Evolutionary conservation across 2,888 invertebrate genomes (phyloP).

Genomic region (Drosophila melanocephala): DNA sequence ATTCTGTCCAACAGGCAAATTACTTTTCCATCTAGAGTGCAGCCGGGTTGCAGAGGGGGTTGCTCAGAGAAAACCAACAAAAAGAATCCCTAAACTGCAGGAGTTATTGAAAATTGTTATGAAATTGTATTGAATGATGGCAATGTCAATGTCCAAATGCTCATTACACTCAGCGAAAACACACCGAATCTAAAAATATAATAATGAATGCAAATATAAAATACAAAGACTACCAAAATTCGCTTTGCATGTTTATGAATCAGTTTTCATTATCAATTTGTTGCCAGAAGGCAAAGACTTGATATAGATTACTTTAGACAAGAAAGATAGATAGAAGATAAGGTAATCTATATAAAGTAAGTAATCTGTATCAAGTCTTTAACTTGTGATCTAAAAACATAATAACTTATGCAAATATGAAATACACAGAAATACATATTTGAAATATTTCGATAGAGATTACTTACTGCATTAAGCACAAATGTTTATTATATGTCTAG

Average conservation of each 20-base stretch:
- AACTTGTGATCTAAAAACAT: not conserved
- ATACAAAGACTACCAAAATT: not conserved
- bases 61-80: constrained; percentile 28
- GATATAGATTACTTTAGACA: not conserved
- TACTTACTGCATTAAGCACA: not conserved
- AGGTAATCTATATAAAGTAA: no score
- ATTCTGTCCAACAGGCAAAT: constrained; percentile 51
- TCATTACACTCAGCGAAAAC: constrained; percentile 37
- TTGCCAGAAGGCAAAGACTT: not conserved
- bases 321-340: no score
- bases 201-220: not conserved
- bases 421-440: no score
- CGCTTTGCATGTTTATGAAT: not conserved
- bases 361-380: no score
- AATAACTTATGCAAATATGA: not conserved
- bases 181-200: not conserved
- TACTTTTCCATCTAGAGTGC: constrained; percentile 32
- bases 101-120: constrained; percentile 38
- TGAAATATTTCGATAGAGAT: not conserved
- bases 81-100: not conserved
- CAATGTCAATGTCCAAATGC: constrained; percentile 21
- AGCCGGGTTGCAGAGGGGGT: constrained; percentile 21
- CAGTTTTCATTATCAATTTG: not conserved
- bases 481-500: not conserved
- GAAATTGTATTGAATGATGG: constrained; percentile 35